Base-by-base conservation (phyloP, 2,113 vertebrate genomes). In the Paedocypris sp. region DNA sequence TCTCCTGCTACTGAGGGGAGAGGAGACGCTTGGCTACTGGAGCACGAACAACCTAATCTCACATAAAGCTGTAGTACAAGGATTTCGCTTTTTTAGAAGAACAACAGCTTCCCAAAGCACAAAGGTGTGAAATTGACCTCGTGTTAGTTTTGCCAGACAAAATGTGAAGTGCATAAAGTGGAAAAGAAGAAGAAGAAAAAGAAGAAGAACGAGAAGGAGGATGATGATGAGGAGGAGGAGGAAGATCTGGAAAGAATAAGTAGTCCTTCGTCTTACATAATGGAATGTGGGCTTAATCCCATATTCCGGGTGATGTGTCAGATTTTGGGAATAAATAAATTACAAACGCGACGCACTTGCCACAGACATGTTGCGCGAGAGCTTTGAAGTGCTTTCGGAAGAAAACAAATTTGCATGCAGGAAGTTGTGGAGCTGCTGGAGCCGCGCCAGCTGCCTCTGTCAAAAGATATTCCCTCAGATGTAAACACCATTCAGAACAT, bases 341-440 rank as follows among this genome's bases (percentile, higher is more conserved):
- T 32, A 32, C 9, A 58, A 58, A 43, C 13, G 32, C 4, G 26
- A 3, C 11, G 26, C 28, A 43, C 35, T 56, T 56, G 49, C 26
- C 41, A 54, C 42, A 26, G 15, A 25, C 49, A 45, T 25, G 25
- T 33, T 19, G 9, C 12, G 33, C 4, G 62, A 42, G 43, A 46
- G 28, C 28, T 65, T 57, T 65, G 43, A 59, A 59, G 53, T 59
- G 51, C 22, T 35, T 64, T 64, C 43, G 48, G 32, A 46, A 35
- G 62, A 48, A 46, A 64, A 48, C 51, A 57, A 28, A 64, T 48
- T 64, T 64, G 51, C 51, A 56, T 56, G 51, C 42, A 64, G 22
- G 62, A 64, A 46, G 62, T 48, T 56, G 22, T 47, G 19, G 38
- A 46, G 42, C 51, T 39, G 31, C 25, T 56, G 25, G 33, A 31